phyloP scores from a whole-genome alignment of 2,888 invertebrate species.

The Phyllotreta cruciferae region DNA sequence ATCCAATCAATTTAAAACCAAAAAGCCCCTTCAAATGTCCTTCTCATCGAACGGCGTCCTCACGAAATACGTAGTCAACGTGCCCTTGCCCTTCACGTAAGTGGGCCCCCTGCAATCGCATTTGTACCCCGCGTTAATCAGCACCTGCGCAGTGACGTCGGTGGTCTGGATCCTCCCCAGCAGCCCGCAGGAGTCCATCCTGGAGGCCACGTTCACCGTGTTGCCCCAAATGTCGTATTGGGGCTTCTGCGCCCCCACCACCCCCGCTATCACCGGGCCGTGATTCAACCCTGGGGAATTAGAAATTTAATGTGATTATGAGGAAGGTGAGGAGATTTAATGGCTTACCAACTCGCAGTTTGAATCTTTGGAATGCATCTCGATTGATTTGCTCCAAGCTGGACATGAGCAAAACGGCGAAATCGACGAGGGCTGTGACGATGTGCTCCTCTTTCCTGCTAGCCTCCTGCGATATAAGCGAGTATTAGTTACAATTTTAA shows the following conservation, averaged over 20 bases:
- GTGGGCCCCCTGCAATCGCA: slow-evolving; percentile 92
- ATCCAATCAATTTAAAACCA: too few species aligned
- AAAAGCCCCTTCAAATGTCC: slow-evolving; percentile 23
- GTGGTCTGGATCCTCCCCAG: slow-evolving; percentile 83
- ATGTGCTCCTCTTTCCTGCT: slow-evolving; percentile 84
- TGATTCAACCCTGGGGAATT: slow-evolving; percentile 80
- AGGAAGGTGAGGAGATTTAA: slow-evolving; percentile 9
- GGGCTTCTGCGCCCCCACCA: slow-evolving; percentile 96
- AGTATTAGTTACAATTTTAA: not conserved
- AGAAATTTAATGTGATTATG: not conserved
- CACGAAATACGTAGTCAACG: slow-evolving; percentile 89
- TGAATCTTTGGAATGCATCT: slow-evolving; percentile 96
- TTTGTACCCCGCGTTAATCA: slow-evolving; percentile 84
- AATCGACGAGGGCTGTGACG: slow-evolving; percentile 90
- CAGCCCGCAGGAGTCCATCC: slow-evolving; percentile 96
- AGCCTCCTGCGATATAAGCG: slow-evolving; percentile 66
- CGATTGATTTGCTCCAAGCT: slow-evolving; percentile 94
- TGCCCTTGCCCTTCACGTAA: slow-evolving; percentile 94
- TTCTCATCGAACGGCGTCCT: slow-evolving; percentile 77
- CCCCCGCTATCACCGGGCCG: slow-evolving; percentile 94
- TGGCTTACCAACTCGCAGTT: slow-evolving; percentile 84
- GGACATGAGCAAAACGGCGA: slow-evolving; percentile 90
- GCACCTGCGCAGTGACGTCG: slow-evolving; percentile 80
- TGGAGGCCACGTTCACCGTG: slow-evolving; percentile 95
- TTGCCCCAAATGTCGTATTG: slow-evolving; percentile 99